Percentiles rank a stretch among this genome's conserved stretches.
These are phyloP conservation scores for Felis chaus DNA, from an alignment of 2,113 vertebrate species.

Conservation along the genomic window DNA sequence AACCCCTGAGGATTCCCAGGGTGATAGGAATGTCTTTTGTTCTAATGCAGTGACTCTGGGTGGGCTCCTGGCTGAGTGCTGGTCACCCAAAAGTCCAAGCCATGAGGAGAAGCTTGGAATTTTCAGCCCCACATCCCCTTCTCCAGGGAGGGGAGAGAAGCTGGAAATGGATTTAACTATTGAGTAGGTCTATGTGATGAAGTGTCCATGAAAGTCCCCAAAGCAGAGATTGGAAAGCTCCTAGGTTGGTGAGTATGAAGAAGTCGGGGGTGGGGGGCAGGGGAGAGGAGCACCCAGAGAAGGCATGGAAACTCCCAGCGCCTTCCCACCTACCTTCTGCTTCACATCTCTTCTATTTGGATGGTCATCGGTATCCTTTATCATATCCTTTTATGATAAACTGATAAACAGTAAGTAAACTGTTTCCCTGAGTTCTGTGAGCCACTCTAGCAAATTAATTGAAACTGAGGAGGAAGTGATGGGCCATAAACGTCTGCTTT, in stretches of 20 bases:
- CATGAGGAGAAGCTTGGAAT: not conserved
- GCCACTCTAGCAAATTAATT: not conserved
- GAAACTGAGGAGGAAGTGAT: not conserved
- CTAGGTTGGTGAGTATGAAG: not conserved
- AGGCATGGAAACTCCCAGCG: fast-evolving
- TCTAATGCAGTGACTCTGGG: not conserved
- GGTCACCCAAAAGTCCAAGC: not conserved
- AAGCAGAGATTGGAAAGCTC: not conserved
- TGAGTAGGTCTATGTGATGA: not conserved
- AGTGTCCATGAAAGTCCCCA: not conserved
- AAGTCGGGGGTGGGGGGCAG: no score
- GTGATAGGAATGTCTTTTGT: not conserved
- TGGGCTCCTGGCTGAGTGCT: not conserved
- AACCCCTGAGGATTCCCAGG: not conserved
- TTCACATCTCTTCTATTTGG: not conserved
- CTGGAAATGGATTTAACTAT: not conserved
- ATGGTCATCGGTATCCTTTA: not conserved
- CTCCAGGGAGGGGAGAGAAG: not conserved
- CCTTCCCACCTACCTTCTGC: not conserved
- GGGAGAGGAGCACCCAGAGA: fast-evolving
- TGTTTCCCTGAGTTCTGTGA: not conserved
- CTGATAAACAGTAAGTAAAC: not conserved
- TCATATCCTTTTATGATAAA: not conserved
- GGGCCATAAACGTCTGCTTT: not conserved
- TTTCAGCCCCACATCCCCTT: not conserved